Evolutionary conservation across 2,797 vertebrate genomes (phyloP).

Genomic region (Crocidura indochinensis): DNA sequence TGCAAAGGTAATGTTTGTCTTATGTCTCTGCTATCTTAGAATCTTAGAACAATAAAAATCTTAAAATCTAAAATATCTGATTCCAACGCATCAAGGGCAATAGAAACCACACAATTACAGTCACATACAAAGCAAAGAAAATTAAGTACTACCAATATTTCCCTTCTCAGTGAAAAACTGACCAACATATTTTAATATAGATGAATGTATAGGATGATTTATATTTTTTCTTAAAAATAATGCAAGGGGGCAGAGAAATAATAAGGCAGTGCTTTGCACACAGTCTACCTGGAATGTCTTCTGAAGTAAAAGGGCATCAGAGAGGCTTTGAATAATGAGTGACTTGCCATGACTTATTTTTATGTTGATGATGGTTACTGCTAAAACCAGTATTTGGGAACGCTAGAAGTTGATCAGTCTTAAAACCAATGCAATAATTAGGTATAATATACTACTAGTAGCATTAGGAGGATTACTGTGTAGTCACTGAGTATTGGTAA

Average conservation of each 20-base stretch:
- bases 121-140: neutral
- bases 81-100: slow-evolving; percentile 3
- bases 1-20: neutral
- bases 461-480: neutral
- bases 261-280: too few species aligned
- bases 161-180: neutral
- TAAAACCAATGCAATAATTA: too few species aligned
- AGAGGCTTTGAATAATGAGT: neutral
- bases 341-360: neutral
- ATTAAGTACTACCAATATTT: neutral
- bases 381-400: neutral
- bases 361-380: neutral
- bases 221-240: neutral
- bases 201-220: neutral
- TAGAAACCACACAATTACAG: neutral
- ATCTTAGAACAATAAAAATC: slow-evolving; percentile 2
- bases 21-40: neutral
- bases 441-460: neutral
- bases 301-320: neutral
- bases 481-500: neutral
- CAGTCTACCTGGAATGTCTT: neutral
- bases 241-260: neutral
- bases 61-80: slow-evolving; percentile 30
- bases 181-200: neutral
- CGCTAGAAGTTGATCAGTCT: neutral